A percentile compares a stretch with the other conserved stretches of the same genome.
Evolutionary conservation across 2,113 vertebrate genomes (phyloP).

Genomic region (Rhadina sibilatrix): DNA sequence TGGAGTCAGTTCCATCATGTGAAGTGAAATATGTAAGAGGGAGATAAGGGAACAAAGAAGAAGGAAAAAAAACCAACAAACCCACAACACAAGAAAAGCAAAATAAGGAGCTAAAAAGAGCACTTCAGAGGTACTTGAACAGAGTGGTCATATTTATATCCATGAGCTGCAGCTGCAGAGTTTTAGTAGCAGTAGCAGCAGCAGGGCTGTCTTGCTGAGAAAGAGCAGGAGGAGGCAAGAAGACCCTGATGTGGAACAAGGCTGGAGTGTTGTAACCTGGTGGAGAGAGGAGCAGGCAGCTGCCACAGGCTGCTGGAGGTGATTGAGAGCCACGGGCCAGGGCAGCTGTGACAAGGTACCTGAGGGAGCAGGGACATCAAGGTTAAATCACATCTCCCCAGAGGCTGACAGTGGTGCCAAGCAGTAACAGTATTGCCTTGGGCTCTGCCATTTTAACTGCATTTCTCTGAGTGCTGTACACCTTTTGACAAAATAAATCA

Average conservation of each 20-base stretch:
- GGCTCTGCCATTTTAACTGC: background rate
- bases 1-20: background rate
- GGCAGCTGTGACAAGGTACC: background rate
- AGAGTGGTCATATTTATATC: background rate
- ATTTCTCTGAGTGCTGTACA: background rate
- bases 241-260: background rate
- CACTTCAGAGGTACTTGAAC: background rate
- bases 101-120: background rate
- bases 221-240: background rate
- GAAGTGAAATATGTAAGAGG: background rate
- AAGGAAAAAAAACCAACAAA: background rate
- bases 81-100: background rate
- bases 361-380: background rate
- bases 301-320: background rate
- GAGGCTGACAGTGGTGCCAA: background rate
- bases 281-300: background rate
- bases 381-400: background rate
- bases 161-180: background rate
- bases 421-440: background rate
- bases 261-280: background rate
- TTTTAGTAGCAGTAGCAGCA: background rate
- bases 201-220: background rate
- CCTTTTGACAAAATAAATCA: slow-evolving; percentile 13
- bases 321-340: background rate
- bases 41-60: background rate